These are phyloP conservation scores for Emydura subglobosa DNA, from an alignment of 2,113 vertebrate species.

Conservation along the genomic window DNA sequence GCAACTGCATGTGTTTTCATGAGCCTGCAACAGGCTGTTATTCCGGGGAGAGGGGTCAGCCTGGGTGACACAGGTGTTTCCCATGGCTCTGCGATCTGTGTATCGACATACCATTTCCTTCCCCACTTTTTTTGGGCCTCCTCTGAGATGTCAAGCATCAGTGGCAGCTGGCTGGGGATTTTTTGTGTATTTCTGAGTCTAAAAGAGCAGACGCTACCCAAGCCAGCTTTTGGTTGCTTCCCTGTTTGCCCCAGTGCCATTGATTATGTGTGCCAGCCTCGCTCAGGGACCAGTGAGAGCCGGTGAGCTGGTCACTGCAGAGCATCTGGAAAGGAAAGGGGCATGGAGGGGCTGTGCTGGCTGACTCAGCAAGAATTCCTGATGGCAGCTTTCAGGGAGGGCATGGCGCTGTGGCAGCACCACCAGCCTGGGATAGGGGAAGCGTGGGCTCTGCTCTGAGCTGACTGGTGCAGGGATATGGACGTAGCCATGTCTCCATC, in stretches of 20 bases:
- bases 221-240: constrained; percentile 52
- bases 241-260: neutral
- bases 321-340: neutral
- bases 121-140: neutral
- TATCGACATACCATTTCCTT: constrained; percentile 18
- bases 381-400: neutral
- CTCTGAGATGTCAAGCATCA: neutral
- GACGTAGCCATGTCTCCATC: neutral
- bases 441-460: neutral
- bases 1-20: neutral
- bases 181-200: constrained; percentile 17
- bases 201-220: constrained; percentile 50
- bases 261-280: neutral
- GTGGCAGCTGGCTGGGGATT: constrained; percentile 6
- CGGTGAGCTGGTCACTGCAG: neutral
- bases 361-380: neutral
- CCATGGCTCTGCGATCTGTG: neutral
- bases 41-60: rapidly evolving
- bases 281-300: neutral
- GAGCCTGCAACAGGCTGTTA: neutral
- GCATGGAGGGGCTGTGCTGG: neutral
- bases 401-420: too few relatives aligned
- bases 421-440: too few relatives aligned
- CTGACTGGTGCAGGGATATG: neutral
- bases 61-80: neutral